phyloP scores from a whole-genome alignment of 2,797 vertebrate species.

The Falco columbarius region DNA sequence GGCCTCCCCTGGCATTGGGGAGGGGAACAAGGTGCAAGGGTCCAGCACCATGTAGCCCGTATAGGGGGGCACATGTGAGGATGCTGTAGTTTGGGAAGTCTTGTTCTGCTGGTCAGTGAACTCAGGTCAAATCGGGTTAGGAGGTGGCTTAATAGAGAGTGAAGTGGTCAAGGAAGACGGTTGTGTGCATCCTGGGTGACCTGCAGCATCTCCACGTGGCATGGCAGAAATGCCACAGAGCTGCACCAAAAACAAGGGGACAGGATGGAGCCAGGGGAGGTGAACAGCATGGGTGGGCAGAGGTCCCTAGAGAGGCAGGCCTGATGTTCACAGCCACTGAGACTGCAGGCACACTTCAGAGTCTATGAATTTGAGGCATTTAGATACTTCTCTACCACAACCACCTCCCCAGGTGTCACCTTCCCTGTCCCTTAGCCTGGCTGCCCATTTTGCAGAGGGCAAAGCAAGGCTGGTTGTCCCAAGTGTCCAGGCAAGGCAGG shows the following conservation, averaged over 20 bases:
- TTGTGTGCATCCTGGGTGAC: neutral
- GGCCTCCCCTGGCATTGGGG: neutral
- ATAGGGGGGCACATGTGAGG: rapidly evolving
- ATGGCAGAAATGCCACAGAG: neutral
- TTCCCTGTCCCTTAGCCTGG: neutral
- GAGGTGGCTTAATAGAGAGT: neutral
- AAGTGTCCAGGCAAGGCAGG: neutral
- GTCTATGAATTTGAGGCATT: neutral
- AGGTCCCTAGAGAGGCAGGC: neutral
- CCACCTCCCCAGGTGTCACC: neutral
- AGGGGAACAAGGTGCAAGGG: neutral
- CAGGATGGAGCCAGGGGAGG: neutral
- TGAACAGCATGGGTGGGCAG: neutral
- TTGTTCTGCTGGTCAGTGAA: neutral
- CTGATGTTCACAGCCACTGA: neutral
- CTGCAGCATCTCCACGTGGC: rapidly evolving
- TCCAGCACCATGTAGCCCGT: neutral
- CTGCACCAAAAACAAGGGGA: neutral
- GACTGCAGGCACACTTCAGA: neutral
- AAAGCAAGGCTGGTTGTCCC: neutral
- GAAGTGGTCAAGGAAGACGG: neutral
- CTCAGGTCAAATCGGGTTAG: neutral
- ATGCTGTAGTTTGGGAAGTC: neutral
- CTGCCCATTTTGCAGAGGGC: neutral
- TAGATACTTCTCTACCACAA: neutral